These are phyloP conservation scores for Aphrophora alni DNA, from an alignment of 2,888 invertebrate species.

Conservation along the genomic window DNA sequence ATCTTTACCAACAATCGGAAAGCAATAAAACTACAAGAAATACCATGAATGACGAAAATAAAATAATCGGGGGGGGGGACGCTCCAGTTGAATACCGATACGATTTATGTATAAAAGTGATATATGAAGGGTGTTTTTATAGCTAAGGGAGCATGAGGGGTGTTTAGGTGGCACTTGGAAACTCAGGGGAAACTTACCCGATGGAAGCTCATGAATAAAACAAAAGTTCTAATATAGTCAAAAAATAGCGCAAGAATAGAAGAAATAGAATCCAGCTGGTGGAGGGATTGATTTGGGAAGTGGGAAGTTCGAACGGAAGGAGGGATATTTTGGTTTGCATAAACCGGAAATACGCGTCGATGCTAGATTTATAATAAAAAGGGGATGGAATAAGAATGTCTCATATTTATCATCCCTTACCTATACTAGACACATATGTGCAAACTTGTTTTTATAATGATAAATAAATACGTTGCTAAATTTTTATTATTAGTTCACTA, in stretches of 20 bases:
- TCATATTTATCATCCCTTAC: not conserved
- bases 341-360: not conserved
- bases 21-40: too few species aligned
- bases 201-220: constrained; percentile 41
- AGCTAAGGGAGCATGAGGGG: not conserved
- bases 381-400: not conserved
- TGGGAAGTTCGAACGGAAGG: not conserved
- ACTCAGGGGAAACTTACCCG: too few species aligned
- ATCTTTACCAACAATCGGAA: too few species aligned
- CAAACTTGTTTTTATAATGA: too few species aligned
- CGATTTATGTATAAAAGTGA: constrained; percentile 30
- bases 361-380: not conserved
- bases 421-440: too few species aligned
- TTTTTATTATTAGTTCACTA: too few species aligned
- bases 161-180: constrained; percentile 10
- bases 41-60: not conserved
- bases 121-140: not conserved
- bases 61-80: not conserved
- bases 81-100: constrained; percentile 30
- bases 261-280: not conserved
- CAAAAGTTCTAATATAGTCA: constrained; percentile 41
- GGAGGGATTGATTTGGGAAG: not conserved
- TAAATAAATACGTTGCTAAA: too few species aligned
- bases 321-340: not conserved
- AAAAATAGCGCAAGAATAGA: constrained; percentile 20